Evolutionary conservation across 1,140 invertebrate genomes (phyloP), one percentile per base, ranked within the genome.

Genomic region (Idris sp.): DNA sequence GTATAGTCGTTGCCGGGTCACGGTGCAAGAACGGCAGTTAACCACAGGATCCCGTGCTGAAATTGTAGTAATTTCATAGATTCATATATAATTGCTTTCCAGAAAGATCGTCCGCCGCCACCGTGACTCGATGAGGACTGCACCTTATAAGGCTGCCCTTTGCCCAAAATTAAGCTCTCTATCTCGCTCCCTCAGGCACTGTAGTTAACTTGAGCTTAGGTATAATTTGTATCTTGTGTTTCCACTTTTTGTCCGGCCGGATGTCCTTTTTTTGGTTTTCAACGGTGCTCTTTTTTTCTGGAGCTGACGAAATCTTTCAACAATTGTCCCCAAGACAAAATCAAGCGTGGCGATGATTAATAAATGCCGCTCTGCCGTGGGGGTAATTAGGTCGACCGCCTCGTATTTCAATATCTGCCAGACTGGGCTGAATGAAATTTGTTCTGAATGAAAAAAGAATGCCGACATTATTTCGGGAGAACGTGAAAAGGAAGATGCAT

Each of bases 11-110:
- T 74, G 68, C 33, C 49, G 18, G 58, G 58, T 68, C 73, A 54
- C 25, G 58, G 67, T 59, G 68, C 69, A 77, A 68, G 72, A 78
- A 68, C 68, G 61, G 76, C 73, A 73, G 74, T 76, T 74, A 71
- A 79, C 78, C 58, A 74, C 79, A 78, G 78, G 76, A 83, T 79
- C 61, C 59, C 43, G 49, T n/a, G 2, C 71, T 62, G 76, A 80
- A 80, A 81, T 81, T 79, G 69, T 79, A 77, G 80, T 83, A 80
- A 82, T 83, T 81, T 80, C 75, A 78, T 83, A 80, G 80, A 83
- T 81, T 79, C 76, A 69, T 77, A 77, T 80, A 79, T 83, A 82
- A 83, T 82, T 79, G 82, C 71, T 75, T 64, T 76, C 58, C 56
- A 56, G 65, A 74, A 58, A 72, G 65, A 43, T 62, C 74, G 68